A percentile compares a stretch with the other conserved stretches of the same genome.
These are phyloP conservation scores for Wasmannia auropunctata DNA, from an alignment of 1,140 invertebrate genomes.

Conservation along the genomic window DNA sequence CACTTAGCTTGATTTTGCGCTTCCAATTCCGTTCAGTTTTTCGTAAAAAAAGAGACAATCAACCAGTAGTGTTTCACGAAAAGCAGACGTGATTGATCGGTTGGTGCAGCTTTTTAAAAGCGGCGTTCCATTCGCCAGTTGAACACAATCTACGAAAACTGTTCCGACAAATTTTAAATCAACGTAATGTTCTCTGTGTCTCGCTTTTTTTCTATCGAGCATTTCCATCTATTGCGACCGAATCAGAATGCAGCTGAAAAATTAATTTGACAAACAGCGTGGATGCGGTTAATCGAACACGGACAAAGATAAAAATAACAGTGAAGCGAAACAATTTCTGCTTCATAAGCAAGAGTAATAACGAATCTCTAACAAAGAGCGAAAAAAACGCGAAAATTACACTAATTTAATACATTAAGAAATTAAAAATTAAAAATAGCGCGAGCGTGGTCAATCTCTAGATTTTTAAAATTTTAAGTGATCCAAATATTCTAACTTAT, in stretches of 20 bases:
- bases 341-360: not conserved
- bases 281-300: not conserved
- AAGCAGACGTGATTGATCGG: not conserved
- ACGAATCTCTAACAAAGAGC: not conserved
- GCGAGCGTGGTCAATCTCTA: not conserved
- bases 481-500: not conserved
- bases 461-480: not conserved
- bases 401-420: not conserved
- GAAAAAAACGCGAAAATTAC: not conserved
- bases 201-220: not conserved
- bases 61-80: not conserved
- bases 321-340: not conserved
- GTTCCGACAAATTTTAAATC: not conserved
- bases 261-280: constrained; percentile 9
- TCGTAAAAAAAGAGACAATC: not conserved
- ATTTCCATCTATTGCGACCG: not conserved
- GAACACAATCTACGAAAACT: not conserved
- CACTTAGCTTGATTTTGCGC: not conserved
- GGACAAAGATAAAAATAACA: constrained; percentile 1
- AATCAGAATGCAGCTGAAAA: not conserved
- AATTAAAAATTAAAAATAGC: not conserved
- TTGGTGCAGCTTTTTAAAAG: not conserved
- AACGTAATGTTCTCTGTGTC: not conserved
- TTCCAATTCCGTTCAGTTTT: not conserved
- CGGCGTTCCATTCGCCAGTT: not conserved